Evolutionary conservation across 2,797 vertebrate genomes (phyloP), one percentile per base, ranked within the genome.

Genomic region (Phalloptychus januarius): DNA sequence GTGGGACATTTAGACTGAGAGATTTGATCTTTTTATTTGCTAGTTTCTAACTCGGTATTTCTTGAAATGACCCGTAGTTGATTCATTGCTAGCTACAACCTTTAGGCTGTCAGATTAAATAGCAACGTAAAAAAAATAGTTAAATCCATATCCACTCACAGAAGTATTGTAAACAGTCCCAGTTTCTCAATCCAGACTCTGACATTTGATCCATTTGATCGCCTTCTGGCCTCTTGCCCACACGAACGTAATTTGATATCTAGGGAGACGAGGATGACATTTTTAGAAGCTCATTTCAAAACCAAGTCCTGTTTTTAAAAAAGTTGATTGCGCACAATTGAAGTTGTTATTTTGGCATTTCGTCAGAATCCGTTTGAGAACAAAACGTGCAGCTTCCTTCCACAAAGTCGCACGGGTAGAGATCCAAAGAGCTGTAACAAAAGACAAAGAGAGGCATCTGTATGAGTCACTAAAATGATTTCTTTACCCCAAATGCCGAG

Each of bases 401-500:
- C 48, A 23, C 48, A 50, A 23, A 20, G 20, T 23, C 48, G 23
- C 20, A 50, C 2, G 18, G 48, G 6, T 50, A 23, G 8, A 50
- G 18, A 23, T 18, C 4, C 16, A 15, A 16, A 16, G 45, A 5
- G 5, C 25, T n/a, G 25, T 25, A 54, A 4, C 52, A n/a, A 54
- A 54, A 58, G 28, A 31, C 56, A 16, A 20, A 63, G 31, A 8
- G 8, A 67, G 10, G 63, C 36, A 25, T 67, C 63, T 40, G 63
- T 23, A 11, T 67, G 63, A 8, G 18, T 67, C 63, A 67, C 36
- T 67, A 38, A 67, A 16, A 67, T 25, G 0, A 67, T 67, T 38
- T 65, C 63, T 67, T 67, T 12, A 25, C 36, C 33, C 58, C 63
- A 67, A 67, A 67, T 12, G 36, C 36, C 63, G n/a, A 67, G 63